These are phyloP conservation scores for Laodelphax striatellus DNA, from an alignment of 1,140 invertebrate species.

Conservation along the genomic window DNA sequence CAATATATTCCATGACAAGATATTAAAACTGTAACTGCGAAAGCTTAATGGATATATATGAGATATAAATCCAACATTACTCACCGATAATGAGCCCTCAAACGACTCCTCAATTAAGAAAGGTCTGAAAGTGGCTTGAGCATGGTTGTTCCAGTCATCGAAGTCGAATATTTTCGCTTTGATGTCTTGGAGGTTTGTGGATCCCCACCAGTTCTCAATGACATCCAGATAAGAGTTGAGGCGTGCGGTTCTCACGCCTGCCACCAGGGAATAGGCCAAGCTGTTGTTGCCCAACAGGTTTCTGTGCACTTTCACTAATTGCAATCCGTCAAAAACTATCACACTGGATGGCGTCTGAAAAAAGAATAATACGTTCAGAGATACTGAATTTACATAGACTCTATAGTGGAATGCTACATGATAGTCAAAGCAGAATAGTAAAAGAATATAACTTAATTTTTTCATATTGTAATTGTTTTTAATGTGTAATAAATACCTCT, in stretches of 20 bases:
- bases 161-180: slow-evolving; percentile 91
- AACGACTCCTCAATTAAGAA: slow-evolving; percentile 68
- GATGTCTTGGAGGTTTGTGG: slow-evolving; percentile 55
- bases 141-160: slow-evolving; percentile 98
- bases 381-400: no score
- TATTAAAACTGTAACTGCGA: no score
- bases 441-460: no score
- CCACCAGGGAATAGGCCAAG: slow-evolving; percentile 83
- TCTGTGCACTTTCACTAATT: slow-evolving; percentile 79
- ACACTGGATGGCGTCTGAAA: slow-evolving; percentile 59
- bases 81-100: slow-evolving; percentile 57
- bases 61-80: no score
- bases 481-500: no score
- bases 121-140: slow-evolving; percentile 78
- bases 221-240: slow-evolving; percentile 82
- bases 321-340: slow-evolving; percentile 85
- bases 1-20: no score
- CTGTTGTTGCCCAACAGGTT: slow-evolving; percentile 86
- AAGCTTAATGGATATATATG: no score
- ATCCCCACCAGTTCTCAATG: slow-evolving; percentile 94
- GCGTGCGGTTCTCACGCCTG: slow-evolving; percentile 79
- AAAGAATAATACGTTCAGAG: no score
- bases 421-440: no score
- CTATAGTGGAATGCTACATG: no score
- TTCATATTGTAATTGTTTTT: no score